Evolutionary conservation across 1,140 invertebrate genomes (phyloP).

Genomic region (Phthorimaea operculella): DNA sequence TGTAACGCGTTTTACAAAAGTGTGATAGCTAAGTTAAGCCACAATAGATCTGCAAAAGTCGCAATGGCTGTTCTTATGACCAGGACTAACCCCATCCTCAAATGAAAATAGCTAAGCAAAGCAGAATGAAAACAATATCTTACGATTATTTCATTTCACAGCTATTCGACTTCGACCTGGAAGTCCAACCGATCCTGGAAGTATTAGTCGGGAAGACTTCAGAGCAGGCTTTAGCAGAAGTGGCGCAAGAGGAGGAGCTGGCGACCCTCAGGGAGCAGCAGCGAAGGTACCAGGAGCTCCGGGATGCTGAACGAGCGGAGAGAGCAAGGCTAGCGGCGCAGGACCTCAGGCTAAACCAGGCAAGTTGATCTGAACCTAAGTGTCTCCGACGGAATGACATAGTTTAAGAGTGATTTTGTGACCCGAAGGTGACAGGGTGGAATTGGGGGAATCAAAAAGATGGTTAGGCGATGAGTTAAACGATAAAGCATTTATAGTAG

Average conservation of each 20-base stretch:
- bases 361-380: too few relatives aligned
- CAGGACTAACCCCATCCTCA: too few relatives aligned
- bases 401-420: too few relatives aligned
- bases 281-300: slow-evolving; percentile 79
- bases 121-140: neutral
- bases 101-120: too few relatives aligned
- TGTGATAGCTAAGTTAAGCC: too few relatives aligned
- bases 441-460: too few relatives aligned
- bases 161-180: slow-evolving; percentile 90
- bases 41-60: too few relatives aligned
- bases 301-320: slow-evolving; percentile 82
- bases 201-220: slow-evolving; percentile 88
- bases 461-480: too few relatives aligned
- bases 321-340: slow-evolving; percentile 49
- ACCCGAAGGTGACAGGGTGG: too few relatives aligned
- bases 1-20: too few relatives aligned
- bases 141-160: slow-evolving; percentile 28
- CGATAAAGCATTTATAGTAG: too few relatives aligned
- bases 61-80: too few relatives aligned
- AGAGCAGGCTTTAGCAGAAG: slow-evolving; percentile 87
- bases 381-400: slow-evolving; percentile 6
- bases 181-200: slow-evolving; percentile 89
- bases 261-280: slow-evolving; percentile 80
- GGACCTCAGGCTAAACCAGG: slow-evolving; percentile 35
- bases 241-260: slow-evolving; percentile 82